Evolutionary conservation across 2,888 invertebrate genomes (phyloP).

Genomic region (Eustalomyia histrio): DNA sequence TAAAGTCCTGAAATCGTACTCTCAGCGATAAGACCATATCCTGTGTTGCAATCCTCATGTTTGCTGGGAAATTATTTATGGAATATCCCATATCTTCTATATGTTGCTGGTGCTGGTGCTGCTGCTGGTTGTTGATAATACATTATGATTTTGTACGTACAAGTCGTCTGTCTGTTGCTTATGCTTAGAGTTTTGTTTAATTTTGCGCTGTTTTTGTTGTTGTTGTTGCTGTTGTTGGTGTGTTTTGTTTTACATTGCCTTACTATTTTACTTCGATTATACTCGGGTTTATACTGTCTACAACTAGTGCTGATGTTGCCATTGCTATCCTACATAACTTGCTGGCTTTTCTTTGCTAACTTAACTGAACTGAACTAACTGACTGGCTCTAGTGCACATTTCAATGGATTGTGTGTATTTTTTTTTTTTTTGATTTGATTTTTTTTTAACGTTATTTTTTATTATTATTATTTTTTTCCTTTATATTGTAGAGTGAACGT

Average conservation of each 20-base stretch:
- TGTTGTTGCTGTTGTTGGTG: constrained; percentile 25
- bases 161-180: constrained; percentile 48
- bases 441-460: background rate
- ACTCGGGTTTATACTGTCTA: constrained; percentile 49
- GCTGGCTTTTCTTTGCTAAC: constrained; percentile 10
- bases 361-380: background rate
- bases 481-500: background rate
- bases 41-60: too few relatives aligned
- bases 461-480: background rate
- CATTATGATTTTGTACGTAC: constrained; percentile 35
- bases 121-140: constrained; percentile 43
- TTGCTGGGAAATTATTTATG: background rate
- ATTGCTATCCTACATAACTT: background rate
- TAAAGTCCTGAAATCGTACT: too few relatives aligned
- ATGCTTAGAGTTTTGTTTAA: constrained; percentile 19
- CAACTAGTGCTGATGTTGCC: constrained; percentile 44
- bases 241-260: constrained; percentile 45
- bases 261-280: constrained; percentile 62
- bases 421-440: background rate
- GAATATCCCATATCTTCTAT: constrained; percentile 25
- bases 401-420: background rate
- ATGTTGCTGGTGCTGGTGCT: constrained; percentile 50
- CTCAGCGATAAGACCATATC: too few relatives aligned
- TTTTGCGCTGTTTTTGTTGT: background rate
- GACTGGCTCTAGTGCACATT: background rate